phyloP scores from a whole-genome alignment of 1,140 invertebrate species.

The Procambarus virginalis region DNA sequence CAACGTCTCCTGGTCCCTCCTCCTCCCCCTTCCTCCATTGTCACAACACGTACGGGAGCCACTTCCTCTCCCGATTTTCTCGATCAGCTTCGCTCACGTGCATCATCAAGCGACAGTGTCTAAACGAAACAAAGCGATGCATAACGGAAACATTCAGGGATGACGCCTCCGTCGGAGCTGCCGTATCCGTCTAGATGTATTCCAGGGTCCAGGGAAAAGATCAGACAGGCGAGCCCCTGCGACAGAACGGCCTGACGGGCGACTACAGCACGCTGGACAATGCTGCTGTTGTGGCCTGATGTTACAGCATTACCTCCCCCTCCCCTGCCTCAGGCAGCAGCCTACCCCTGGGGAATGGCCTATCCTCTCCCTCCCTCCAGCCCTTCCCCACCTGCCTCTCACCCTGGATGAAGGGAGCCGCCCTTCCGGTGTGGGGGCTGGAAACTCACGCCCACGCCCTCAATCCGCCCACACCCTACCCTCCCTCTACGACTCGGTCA shows the following conservation, averaged over 20 bases:
- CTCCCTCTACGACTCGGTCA: conserved; percentile 7
- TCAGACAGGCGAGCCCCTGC: too few relatives aligned
- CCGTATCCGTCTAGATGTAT: background rate
- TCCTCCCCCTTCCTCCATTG: conserved; percentile 36
- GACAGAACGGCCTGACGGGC: too few relatives aligned
- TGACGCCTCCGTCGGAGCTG: background rate
- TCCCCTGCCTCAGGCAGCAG: too few relatives aligned
- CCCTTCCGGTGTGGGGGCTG: conserved; percentile 47
- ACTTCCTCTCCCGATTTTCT: conserved; percentile 25
- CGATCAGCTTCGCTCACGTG: conserved; percentile 46
- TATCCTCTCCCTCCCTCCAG: background rate
- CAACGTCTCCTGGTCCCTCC: background rate
- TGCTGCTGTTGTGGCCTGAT: too few relatives aligned
- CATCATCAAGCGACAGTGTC: conserved; percentile 19
- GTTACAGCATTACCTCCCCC: too few relatives aligned
- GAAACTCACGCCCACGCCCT: conserved; percentile 57
- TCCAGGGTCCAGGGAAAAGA: background rate
- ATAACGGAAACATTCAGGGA: background rate
- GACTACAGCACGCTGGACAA: too few relatives aligned
- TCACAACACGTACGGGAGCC: conserved; percentile 40
- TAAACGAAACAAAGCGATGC: conserved; percentile 19
- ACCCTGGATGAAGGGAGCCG: conserved; percentile 2
- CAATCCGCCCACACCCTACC: conserved; percentile 36
- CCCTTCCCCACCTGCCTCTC: background rate
- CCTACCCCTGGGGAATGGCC: background rate